Conservation (phyloP, 2,797 vertebrate genomes). For the Cygnus olor region DNA sequence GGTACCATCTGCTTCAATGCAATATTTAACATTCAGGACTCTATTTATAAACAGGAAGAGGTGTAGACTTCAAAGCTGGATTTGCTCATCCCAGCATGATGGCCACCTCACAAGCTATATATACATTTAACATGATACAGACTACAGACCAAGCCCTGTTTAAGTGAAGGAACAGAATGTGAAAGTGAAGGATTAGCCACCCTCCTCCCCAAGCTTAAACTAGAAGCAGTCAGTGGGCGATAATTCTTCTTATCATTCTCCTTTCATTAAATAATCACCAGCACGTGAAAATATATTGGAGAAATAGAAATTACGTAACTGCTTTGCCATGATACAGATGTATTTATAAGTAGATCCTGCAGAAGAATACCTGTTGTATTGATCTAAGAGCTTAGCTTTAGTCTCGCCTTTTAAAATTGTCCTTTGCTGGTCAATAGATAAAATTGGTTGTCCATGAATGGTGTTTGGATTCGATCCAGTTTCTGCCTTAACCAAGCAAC, state of each 20-base stretch:
- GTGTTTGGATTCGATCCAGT: not conserved
- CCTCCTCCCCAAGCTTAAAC: slow-evolving; percentile 71
- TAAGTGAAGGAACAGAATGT: slow-evolving; percentile 46
- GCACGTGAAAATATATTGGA: slow-evolving; percentile 6
- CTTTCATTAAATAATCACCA: slow-evolving; percentile 71
- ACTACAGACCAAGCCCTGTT: slow-evolving; percentile 59
- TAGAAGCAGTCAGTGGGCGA: slow-evolving; percentile 70
- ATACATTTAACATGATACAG: slow-evolving; percentile 68
- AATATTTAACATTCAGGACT: slow-evolving; percentile 79
- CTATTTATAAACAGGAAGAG: slow-evolving; percentile 95
- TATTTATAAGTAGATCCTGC: not conserved
- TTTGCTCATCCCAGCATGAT: slow-evolving; percentile 92
- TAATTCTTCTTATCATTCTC: slow-evolving; percentile 61
- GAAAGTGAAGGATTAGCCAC: slow-evolving; percentile 30
- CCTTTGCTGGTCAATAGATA: not conserved
- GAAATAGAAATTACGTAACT: slow-evolving; percentile 6
- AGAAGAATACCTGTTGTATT: not conserved
- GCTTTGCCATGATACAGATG: not conserved
- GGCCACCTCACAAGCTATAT: slow-evolving; percentile 82
- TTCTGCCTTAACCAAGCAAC: not conserved
- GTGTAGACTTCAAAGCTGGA: slow-evolving; percentile 88
- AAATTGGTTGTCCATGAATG: not conserved
- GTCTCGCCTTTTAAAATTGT: not conserved
- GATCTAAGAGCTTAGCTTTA: not conserved
- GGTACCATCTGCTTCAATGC: slow-evolving; percentile 25